Evolutionary conservation across 2,888 invertebrate genomes (phyloP).

Genomic region (Heliconius ismenius): DNA sequence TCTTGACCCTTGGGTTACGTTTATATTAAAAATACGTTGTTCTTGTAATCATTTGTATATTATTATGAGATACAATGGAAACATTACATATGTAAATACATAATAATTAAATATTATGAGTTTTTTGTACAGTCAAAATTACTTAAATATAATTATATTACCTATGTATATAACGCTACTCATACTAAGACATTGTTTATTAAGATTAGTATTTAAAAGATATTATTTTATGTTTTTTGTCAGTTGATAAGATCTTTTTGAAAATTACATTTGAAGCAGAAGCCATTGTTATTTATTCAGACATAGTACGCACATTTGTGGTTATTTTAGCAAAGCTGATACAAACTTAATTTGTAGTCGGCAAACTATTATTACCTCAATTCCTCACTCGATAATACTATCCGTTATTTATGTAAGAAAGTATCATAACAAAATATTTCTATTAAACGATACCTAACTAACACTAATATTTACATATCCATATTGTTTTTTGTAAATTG

Average conservation of each 20-base stretch:
- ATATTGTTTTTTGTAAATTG: not conserved
- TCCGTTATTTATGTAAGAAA: not conserved
- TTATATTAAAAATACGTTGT: not conserved
- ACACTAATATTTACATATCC: not conserved
- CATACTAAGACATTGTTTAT: too few species aligned
- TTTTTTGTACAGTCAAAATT: too few species aligned
- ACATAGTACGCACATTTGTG: not conserved
- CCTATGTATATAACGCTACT: too few species aligned
- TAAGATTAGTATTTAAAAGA: too few species aligned
- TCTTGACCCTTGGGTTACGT: slow-evolving; percentile 20
- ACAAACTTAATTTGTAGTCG: not conserved
- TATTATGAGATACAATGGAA: not conserved
- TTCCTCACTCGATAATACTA: not conserved
- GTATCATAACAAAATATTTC: not conserved
- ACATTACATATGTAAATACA: too few species aligned
- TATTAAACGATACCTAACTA: not conserved
- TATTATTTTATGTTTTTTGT: too few species aligned
- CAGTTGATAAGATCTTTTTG: too few species aligned
- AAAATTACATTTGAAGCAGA: not conserved
- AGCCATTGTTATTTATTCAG: not conserved
- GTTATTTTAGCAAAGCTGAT: too few species aligned
- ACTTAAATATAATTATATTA: too few species aligned
- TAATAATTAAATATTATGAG: too few species aligned
- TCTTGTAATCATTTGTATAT: not conserved
- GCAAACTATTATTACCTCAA: not conserved